Evolutionary conservation across 2,797 vertebrate genomes (phyloP), one percentile per base, ranked within the genome.

Genomic region (Lepus townsendii): DNA sequence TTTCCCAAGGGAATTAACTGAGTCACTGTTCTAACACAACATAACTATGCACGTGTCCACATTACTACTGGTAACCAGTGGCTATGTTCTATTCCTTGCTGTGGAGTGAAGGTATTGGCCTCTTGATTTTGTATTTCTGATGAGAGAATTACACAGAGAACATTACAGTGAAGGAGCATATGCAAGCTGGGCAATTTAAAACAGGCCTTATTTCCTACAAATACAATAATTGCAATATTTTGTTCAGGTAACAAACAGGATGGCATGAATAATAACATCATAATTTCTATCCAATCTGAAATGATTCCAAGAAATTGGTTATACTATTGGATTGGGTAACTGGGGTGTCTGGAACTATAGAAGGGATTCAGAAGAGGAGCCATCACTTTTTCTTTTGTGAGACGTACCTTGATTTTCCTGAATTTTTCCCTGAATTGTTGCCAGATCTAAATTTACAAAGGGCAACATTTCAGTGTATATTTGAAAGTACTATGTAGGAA

Each of bases 91-190:
- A 2, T 65, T 65, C 62, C 72, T 94, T 88, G 95, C 27, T 63
- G 16, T 86, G 54, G 27, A 65, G 0, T 12, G 62, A 94, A 85
- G 76, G 17, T 19, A 27, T 11, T 71, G 50, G 50, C 52, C 47
- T 95, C 75, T 93, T 83, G 69, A 65, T 92, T 62, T 60, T 90
- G 60, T 83, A 30, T 77, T 4, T 65, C 52, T 80, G 7, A n/a
- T 38, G 22, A 50, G 47, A 82, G 24, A 79, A 27, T 82, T 65
- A 72, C 63, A 76, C 35, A 66, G 62, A 75, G 83, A 95, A 47
- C 24, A 38, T 72, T 88, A 69, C 8, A 75, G 47, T 66, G 8
- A 68, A 90, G 65, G 57, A 85, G 6, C 32, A 71, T 72, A 60
- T 57, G 30, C 2, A 66, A 62, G 60, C 82, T 54, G n/a, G 62